phyloP scores from a whole-genome alignment of 2,888 invertebrate genomes.

The Chromoteleia sp. region DNA sequence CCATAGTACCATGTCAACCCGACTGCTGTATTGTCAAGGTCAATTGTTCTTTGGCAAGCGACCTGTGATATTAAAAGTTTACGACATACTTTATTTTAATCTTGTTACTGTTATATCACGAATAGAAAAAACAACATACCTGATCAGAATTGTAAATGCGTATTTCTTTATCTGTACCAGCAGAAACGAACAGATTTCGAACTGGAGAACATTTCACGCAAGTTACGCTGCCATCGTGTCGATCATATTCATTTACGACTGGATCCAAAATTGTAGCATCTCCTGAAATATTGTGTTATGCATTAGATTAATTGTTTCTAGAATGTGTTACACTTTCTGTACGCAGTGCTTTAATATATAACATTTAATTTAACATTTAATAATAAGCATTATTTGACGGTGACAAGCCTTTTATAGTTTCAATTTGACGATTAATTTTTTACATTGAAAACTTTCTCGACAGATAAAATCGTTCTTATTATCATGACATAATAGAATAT shows the following conservation, averaged over 20 bases:
- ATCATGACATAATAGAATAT: too few species aligned
- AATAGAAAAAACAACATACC: slow-evolving; percentile 71
- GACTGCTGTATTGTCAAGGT: slow-evolving; percentile 78
- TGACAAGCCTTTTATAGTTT: too few species aligned
- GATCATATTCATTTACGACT: slow-evolving; percentile 80
- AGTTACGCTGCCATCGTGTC: slow-evolving; percentile 80
- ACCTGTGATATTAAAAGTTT: slow-evolving; percentile 72
- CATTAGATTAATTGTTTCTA: neutral
- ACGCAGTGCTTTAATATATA: too few species aligned
- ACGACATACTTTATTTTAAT: neutral
- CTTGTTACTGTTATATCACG: neutral
- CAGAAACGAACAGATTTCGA: slow-evolving; percentile 78
- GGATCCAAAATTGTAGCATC: slow-evolving; percentile 79
- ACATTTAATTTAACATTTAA: too few species aligned
- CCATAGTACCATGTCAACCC: slow-evolving; percentile 80
- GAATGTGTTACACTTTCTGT: too few species aligned
- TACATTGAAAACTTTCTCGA: too few species aligned
- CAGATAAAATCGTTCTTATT: too few species aligned
- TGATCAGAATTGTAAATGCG: slow-evolving; percentile 80
- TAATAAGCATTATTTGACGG: too few species aligned
- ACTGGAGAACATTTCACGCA: slow-evolving; percentile 79
- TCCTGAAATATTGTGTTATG: slow-evolving; percentile 66
- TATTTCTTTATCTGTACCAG: slow-evolving; percentile 81
- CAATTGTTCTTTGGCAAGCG: slow-evolving; percentile 75
- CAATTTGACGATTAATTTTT: too few species aligned